These are phyloP conservation scores for Manis pentadactyla DNA, from an alignment of 2,797 vertebrate species.

Conservation along the genomic window DNA sequence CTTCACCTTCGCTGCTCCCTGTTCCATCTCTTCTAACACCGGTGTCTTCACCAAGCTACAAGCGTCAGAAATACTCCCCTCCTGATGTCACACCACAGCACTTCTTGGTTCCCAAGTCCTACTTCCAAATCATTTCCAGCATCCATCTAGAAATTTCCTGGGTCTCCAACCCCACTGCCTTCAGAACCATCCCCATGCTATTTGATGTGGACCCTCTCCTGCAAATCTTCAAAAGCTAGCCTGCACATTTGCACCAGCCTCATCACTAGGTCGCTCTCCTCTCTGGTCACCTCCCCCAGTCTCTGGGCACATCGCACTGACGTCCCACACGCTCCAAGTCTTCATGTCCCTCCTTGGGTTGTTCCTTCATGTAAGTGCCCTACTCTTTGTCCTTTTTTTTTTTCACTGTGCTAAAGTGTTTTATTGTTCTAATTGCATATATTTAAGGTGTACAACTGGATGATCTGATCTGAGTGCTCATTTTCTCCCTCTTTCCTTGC, in stretches of 20 bases:
- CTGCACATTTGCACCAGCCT: not conserved
- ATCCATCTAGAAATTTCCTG: not conserved
- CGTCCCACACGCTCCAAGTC: accelerated
- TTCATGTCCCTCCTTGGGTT: not conserved
- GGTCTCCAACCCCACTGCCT: not conserved
- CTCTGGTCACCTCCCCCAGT: accelerated
- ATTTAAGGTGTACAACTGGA: not conserved
- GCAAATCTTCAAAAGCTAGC: not conserved
- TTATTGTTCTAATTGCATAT: not conserved
- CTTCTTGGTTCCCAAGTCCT: not conserved
- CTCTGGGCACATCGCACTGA: not conserved
- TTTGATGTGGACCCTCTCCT: not conserved
- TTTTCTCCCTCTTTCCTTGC: not conserved
- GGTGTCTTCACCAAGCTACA: accelerated
- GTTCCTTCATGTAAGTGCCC: not conserved
- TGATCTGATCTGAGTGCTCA: not conserved
- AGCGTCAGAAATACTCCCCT: not conserved
- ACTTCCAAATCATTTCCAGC: not conserved
- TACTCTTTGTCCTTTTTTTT: not conserved
- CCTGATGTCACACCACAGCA: not conserved
- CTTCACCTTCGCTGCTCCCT: not conserved
- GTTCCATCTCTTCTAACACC: not conserved
- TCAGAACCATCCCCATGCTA: not conserved
- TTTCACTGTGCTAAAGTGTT: not conserved
- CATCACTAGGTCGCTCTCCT: accelerated